Conservation (phyloP, 1,140 invertebrate genomes). For the Drosophila trapezifrons region DNA sequence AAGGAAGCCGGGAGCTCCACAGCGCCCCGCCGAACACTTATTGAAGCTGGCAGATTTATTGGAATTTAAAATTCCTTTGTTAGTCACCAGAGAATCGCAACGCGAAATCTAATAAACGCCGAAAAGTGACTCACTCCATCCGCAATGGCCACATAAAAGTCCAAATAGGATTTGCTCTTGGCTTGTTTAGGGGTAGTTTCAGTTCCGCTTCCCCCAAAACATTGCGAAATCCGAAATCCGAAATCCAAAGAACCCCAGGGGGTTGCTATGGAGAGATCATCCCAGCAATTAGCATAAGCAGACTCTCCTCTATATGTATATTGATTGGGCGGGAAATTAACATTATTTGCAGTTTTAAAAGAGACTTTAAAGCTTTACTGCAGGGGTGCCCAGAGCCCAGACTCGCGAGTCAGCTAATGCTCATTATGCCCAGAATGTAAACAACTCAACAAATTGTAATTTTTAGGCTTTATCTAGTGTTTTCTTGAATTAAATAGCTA, state of each 20-base stretch:
- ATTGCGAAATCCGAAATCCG: not conserved
- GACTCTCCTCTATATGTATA: constrained; percentile 1
- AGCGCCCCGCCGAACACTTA: constrained; percentile 50
- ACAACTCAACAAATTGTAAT: too few species aligned
- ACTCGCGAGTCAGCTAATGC: too few species aligned
- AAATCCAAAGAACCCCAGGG: not conserved
- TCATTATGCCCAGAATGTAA: too few species aligned
- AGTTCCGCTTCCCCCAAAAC: not conserved
- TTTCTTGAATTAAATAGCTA: too few species aligned
- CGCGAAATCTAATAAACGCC: constrained; percentile 74
- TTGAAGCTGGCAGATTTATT: constrained; percentile 80
- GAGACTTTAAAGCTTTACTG: too few species aligned
- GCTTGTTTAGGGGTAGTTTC: constrained; percentile 27
- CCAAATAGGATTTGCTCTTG: constrained; percentile 41
- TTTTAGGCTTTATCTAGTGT: too few species aligned
- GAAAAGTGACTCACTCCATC: constrained; percentile 32
- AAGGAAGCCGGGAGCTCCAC: not conserved
- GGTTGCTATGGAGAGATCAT: constrained; percentile 47
- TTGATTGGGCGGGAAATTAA: constrained; percentile 17
- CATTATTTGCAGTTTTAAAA: not conserved
- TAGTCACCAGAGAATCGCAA: constrained; percentile 50
- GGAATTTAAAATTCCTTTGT: constrained; percentile 78
- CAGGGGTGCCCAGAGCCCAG: too few species aligned
- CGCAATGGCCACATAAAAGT: constrained; percentile 17
- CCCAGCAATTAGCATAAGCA: constrained; percentile 68